Base-by-base conservation (phyloP, 1,140 invertebrate species). In the Agrypnia vestita region DNA sequence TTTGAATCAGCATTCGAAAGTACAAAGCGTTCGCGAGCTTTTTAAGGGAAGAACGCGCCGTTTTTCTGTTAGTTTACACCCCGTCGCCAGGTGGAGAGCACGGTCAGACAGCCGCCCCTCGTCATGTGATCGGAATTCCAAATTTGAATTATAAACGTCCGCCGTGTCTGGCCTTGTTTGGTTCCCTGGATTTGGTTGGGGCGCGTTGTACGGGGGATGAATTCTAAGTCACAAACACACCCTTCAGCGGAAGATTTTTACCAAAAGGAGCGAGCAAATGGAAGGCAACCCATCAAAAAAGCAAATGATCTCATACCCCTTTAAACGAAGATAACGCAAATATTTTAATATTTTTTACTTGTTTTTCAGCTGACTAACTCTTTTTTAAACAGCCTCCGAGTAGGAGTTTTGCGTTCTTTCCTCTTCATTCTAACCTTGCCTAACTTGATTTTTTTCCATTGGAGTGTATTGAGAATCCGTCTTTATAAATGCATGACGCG, bases 151-250 rank as follows among this genome's bases (percentile, higher is more conserved):
- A 81, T 78, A 71, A 76, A 76, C 62, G 74, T 76, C 72, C 49
- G 47, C 75, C 79, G 61, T 76, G 79, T 72, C 79, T 78, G 74
- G 64, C 80, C 76, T 78, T 81, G 80, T 80, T 79, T 80, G 79
- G 79, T 78, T 46, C 76, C 62, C 47, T 44, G 51, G 76, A 64
- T 76, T 80, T 80, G 79, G 79, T 76, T 76, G 74, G 79, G 79
- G 61, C 25, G 47, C 46, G 51, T 19, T 35, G 19, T 8, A 81
- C 80, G 80, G 43, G 80, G 76, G 67, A 74, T 74, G 80, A 81
- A 81, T 81, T 8, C 44, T 10, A 69, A 69, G 64, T 69, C 43
- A 64, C 61, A 69, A 47, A 47, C 44, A 47, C 44, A 47, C 64
- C 25, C 10, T 25, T 64, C 10, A 35, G 35, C 25, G 25, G 25